These are phyloP conservation scores for Meganola albula DNA, from an alignment of 2,888 invertebrate genomes.

Conservation along the genomic window DNA sequence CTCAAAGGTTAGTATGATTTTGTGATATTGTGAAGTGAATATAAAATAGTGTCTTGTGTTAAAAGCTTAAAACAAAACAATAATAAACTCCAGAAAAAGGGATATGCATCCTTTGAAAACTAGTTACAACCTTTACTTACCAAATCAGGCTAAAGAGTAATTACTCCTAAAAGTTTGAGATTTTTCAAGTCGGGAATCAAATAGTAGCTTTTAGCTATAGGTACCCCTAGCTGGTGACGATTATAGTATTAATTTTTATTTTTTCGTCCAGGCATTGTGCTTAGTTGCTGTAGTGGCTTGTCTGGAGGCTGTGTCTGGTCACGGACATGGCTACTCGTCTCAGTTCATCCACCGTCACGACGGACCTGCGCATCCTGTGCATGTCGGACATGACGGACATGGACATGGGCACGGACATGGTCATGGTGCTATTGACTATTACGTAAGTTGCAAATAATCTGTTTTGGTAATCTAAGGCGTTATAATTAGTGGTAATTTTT, in stretches of 20 bases:
- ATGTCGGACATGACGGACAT: slow-evolving; percentile 38
- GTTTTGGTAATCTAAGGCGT: no score
- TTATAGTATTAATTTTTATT: no score
- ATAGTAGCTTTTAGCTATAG: no score
- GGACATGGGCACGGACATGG: slow-evolving; percentile 43
- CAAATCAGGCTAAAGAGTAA: no score
- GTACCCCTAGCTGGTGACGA: no score
- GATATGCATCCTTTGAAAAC: no score
- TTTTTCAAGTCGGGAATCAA: no score
- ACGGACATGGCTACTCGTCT: slow-evolving; percentile 56
- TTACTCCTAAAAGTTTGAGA: no score
- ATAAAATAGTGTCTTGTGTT: slow-evolving; percentile 11
- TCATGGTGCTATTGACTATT: slow-evolving; percentile 39
- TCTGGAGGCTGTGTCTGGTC: slow-evolving; percentile 37
- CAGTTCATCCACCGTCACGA: slow-evolving; percentile 53
- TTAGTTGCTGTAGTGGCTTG: slow-evolving; percentile 40
- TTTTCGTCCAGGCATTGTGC: slow-evolving; percentile 42
- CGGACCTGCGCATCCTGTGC: slow-evolving; percentile 46
- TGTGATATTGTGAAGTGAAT: slow-evolving; percentile 2
- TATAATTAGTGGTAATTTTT: not conserved
- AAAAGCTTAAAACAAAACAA: no score
- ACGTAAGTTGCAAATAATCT: slow-evolving; percentile 27
- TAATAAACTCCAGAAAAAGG: no score
- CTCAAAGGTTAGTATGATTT: slow-evolving; percentile 48
- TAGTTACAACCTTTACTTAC: no score